Percentiles rank a stretch among this genome's conserved stretches.
Conservation (phyloP, 2,113 vertebrate genomes). For the Stigmatopora nigra region DNA sequence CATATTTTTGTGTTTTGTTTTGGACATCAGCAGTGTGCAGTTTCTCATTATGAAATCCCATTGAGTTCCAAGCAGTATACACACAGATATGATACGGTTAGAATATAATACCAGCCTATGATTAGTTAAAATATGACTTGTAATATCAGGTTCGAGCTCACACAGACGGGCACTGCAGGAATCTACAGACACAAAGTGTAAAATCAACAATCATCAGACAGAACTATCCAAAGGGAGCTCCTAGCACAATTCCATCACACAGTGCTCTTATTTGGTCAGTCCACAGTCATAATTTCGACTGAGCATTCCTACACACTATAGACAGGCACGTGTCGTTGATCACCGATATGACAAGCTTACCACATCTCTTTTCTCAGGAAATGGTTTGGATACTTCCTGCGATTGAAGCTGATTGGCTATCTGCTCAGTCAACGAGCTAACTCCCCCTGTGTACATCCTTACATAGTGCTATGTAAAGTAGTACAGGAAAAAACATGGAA, state of each 20-base stretch:
- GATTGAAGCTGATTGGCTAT: constrained; percentile 94
- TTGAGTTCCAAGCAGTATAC: too few relatives aligned
- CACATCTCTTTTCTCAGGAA: constrained; percentile 89
- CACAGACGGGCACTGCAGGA: constrained; percentile 4
- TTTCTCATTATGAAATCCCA: too few relatives aligned
- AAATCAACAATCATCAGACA: not conserved
- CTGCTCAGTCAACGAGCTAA: constrained; percentile 94
- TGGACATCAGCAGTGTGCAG: too few relatives aligned
- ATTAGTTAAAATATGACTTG: too few relatives aligned
- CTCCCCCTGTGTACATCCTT: constrained; percentile 95
- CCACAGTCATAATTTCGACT: not conserved
- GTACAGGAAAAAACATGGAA: constrained; percentile 17
- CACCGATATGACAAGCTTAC: constrained; percentile 71
- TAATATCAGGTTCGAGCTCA: not conserved
- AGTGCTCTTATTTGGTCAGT: constrained; percentile 16
- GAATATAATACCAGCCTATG: too few relatives aligned
- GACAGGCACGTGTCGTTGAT: constrained; percentile 23
- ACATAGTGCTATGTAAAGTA: constrained; percentile 80
- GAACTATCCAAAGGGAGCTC: constrained; percentile 2
- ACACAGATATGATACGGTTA: too few relatives aligned
- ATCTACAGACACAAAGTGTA: not conserved
- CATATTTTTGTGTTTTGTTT: too few relatives aligned
- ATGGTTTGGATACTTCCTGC: constrained; percentile 80
- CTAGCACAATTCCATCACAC: constrained; percentile 1
- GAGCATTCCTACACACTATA: not conserved